Conservation (phyloP, 2,113 vertebrate species). For the Silurus asotus region DNA sequence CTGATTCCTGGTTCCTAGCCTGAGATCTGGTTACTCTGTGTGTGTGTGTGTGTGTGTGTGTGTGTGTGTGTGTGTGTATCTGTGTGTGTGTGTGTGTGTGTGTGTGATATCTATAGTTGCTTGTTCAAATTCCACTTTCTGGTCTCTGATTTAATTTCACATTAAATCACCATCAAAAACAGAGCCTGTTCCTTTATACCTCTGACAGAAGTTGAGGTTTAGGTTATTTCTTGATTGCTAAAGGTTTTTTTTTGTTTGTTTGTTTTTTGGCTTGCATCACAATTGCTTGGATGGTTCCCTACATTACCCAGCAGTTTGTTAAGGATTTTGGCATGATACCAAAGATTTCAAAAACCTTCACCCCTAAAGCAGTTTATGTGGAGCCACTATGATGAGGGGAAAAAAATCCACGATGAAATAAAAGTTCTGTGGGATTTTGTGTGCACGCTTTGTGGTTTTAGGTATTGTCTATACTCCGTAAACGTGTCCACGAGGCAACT, state of each 20-base stretch:
- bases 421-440: constrained; percentile 40
- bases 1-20: not conserved
- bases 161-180: not conserved
- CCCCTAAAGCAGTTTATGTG: constrained; percentile 67
- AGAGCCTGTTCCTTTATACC: constrained; percentile 51
- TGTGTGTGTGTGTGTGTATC: constrained; percentile 1
- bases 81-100: not conserved
- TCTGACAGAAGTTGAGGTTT: constrained; percentile 53
- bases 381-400: constrained; percentile 30
- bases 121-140: not conserved
- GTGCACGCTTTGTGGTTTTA: constrained; percentile 34
- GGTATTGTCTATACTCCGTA: constrained; percentile 38
- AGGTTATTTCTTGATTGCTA: constrained; percentile 53
- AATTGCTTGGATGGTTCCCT: constrained; percentile 66
- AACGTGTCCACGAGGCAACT: constrained; percentile 43
- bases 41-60: not conserved
- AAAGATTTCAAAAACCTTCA: constrained; percentile 68
- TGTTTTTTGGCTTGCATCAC: constrained; percentile 64
- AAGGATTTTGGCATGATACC: constrained; percentile 67
- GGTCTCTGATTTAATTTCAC: not conserved
- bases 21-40: not conserved
- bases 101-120: not conserved
- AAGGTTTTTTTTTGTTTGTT: constrained; percentile 46
- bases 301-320: constrained; percentile 64
- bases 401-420: constrained; percentile 72